Percentiles rank a stretch among this genome's conserved stretches.
Conservation (phyloP, 2,888 invertebrate species). For the Dione vanillae region DNA sequence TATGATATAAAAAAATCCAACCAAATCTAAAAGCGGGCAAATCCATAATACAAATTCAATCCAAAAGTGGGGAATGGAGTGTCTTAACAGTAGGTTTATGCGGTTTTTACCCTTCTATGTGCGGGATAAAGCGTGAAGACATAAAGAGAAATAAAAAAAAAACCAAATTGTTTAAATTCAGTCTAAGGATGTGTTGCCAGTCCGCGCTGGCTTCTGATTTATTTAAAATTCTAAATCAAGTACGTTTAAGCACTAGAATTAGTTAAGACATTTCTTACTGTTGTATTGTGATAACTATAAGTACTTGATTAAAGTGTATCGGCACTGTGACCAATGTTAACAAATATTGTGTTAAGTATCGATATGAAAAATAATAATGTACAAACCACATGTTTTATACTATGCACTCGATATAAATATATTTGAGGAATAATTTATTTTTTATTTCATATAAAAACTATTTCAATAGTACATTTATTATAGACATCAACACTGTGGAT, state of each 20-base stretch:
- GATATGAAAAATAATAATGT: conserved; percentile 26
- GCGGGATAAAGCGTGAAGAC: no score
- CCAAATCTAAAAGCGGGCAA: no score
- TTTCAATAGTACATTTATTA: no score
- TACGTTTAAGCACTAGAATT: not conserved
- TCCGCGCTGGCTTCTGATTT: not conserved
- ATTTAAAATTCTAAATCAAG: not conserved
- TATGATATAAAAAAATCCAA: no score
- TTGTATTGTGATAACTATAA: conserved; percentile 5
- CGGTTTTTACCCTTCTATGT: no score
- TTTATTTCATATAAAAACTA: not conserved
- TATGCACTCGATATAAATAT: not conserved
- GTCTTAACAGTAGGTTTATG: no score
- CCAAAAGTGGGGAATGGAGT: no score
- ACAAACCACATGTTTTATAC: not conserved
- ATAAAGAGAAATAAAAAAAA: no score
- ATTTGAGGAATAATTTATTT: not conserved
- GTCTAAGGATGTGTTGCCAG: no score
- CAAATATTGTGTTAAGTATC: conserved; percentile 48
- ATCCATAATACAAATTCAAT: no score
- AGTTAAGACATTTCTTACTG: conserved; percentile 3
- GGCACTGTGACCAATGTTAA: conserved; percentile 44
- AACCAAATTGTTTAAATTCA: no score
- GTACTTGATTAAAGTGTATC: conserved; percentile 36
- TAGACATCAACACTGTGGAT: no score